A percentile compares a stretch with the other conserved stretches of the same genome.
phyloP scores from a whole-genome alignment of 2,797 vertebrate species.

The Peromyscus eremicus region DNA sequence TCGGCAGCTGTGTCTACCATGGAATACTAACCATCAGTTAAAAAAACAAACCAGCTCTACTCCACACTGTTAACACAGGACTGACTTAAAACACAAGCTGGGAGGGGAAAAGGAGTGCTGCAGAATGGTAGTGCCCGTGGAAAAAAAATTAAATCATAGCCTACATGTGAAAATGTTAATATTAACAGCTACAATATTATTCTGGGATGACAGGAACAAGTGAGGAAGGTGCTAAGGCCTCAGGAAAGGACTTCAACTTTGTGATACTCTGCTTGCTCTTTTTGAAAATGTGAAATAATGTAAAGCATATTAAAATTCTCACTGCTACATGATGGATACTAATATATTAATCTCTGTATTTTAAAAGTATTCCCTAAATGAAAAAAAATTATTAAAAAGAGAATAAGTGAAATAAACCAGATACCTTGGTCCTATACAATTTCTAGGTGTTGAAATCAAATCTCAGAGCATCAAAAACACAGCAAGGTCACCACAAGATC shows the following conservation, averaged over 20 bases:
- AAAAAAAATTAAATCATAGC: constrained; percentile 36
- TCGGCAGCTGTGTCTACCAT: background rate
- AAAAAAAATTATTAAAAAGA: background rate
- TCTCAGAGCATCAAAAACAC: background rate
- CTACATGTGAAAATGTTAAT: constrained; percentile 17
- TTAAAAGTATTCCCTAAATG: constrained; percentile 9
- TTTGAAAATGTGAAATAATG: constrained; percentile 1
- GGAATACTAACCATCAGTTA: background rate
- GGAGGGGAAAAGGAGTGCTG: background rate
- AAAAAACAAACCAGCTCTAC: background rate
- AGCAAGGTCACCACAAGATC: background rate
- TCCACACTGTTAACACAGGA: background rate
- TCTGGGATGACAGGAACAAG: constrained; percentile 31
- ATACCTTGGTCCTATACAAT: background rate
- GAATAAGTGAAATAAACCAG: background rate
- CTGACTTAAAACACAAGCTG: constrained; percentile 1
- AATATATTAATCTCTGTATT: background rate
- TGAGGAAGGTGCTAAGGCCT: constrained; percentile 10
- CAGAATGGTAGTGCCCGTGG: background rate
- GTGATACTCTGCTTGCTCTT: background rate
- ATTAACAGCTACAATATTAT: background rate
- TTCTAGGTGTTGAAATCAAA: background rate
- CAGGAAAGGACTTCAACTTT: constrained; percentile 9
- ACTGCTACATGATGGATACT: background rate
- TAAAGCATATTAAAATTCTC: constrained; percentile 31